phyloP scores from a whole-genome alignment of 1,140 invertebrate genomes.

The Dreissena rostriformis region DNA sequence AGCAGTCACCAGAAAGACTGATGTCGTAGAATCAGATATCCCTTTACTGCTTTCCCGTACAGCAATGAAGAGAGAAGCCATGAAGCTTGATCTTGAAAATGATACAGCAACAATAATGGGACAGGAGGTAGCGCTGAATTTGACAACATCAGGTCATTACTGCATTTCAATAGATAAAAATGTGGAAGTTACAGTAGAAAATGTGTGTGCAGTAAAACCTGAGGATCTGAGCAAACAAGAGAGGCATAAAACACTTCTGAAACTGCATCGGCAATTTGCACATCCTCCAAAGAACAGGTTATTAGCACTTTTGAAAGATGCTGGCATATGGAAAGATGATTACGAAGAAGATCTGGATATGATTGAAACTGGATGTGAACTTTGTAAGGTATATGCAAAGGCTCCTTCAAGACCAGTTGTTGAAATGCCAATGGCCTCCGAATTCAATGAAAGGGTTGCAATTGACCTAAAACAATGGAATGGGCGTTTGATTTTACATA shows the following conservation, averaged over 20 bases:
- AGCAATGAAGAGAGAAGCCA: constrained; percentile 55
- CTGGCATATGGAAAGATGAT: constrained; percentile 50
- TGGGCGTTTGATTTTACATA: constrained; percentile 58
- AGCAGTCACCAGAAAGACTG: constrained; percentile 50
- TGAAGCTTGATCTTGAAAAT: constrained; percentile 59
- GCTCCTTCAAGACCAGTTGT: constrained; percentile 54
- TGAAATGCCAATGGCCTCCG: constrained; percentile 58
- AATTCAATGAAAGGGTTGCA: constrained; percentile 58
- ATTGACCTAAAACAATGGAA: constrained; percentile 57
- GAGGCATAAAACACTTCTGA: constrained; percentile 37
- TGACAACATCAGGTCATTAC: constrained; percentile 61
- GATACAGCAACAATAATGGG: constrained; percentile 55
- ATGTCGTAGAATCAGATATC: constrained; percentile 62
- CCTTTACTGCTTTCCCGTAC: constrained; percentile 54
- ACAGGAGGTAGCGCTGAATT: constrained; percentile 48
- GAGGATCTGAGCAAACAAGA: constrained; percentile 29
- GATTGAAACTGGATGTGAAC: constrained; percentile 47
- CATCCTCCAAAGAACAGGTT: constrained; percentile 58
- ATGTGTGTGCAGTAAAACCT: constrained; percentile 36
- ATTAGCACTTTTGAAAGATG: constrained; percentile 52
- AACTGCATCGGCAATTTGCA: constrained; percentile 61
- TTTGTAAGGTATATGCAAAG: constrained; percentile 57
- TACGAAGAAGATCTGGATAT: constrained; percentile 49
- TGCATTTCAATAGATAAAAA: constrained; percentile 49
- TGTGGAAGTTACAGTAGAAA: constrained; percentile 39